Base-by-base conservation (phyloP, 1,140 invertebrate genomes). In the Rhizoglyphus robini region DNA sequence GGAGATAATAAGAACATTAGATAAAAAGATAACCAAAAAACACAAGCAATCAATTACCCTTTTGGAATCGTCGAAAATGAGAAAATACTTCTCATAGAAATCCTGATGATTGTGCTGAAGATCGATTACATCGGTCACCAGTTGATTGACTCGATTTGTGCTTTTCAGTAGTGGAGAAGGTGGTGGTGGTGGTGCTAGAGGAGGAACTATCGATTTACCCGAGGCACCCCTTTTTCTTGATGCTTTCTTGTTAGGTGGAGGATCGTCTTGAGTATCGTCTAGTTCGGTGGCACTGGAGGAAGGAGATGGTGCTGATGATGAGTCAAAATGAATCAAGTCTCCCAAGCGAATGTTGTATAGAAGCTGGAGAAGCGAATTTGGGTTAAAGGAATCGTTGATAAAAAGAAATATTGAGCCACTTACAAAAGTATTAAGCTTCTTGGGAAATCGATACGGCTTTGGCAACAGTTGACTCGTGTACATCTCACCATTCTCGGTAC, bases 1-100 rank as follows among this genome's bases (percentile, higher is more conserved):
- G 15, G n/a, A 8, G 65, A 23, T 11, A 8, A 23, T 46, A 32
- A 15, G 23, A 4, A 25, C 11, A 51, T 23, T 64, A 29, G 63
- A 25, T 23, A 20, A 47, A 25, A 66, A 31, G 11, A 5, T 3
- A 4, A 25, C 5, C 11, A 60, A 66, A 31, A 65, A 13, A 8
- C 5, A 18, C 63, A 11, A 15, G 34, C 5, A 36, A 20, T 25
- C n/a, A 11, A n/a, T n/a, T n/a, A n/a, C n/a, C n/a, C n/a, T n/a
- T 25, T 66, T 8, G 23, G 8, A 2, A 51, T 61, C 58, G n/a
- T 60, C 58, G 36, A 29, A 60, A 23, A 65, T 34, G 23, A 38
- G 18, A 65, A 23, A 68, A 29, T 31, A 32, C 23, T 48, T 67
- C 20, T 20, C 27, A 48, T 20, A 65, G 49, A 32, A 30, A 46